Base-by-base conservation (phyloP, 2,113 vertebrate genomes). In the Datnioides undecimradiatus region DNA sequence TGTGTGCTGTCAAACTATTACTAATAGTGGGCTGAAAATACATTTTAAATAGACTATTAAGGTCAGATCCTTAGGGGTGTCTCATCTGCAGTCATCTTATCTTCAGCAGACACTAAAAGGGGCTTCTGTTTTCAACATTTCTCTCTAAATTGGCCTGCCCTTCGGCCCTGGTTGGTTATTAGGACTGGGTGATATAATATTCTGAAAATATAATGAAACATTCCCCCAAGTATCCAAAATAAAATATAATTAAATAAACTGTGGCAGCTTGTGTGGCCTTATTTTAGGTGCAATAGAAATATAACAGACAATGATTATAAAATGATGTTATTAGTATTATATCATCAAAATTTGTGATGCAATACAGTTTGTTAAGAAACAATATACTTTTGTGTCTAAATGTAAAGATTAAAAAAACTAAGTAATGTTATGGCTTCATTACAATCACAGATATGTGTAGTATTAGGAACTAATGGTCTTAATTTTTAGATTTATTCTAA, bases 21-120 rank as follows among this genome's bases (percentile, higher is more conserved):
- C 36, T 34, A 70, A 66, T 34, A 78, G 27, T 46, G 1, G 21
- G 29, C 69, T 62, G 69, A 62, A 68, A 76, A 78, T 51, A 75
- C 27, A 40, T 78, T 79, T 62, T 55, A 65, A 84, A 62, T n/a
- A n/a, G n/a, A n/a, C n/a, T 43, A 73, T 83, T 62, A 89, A 38
- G 87, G 74, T 86, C 84, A 86, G 41, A 45, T 74, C 68, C 72
- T 64, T 9, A 17, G 51, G 63, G 74, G 9, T 31, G n/a, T 60
- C 49, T 68, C 0, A 3, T 69, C 83, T 60, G 23, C 29, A 46
- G 41, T 34, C 7, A 3, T 73, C 21, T 68, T 65, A 68, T 83
- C 60, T 62, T 38, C 21, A 38, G 10, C 57, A 82, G 57, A 71
- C 57, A 27, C 21, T 17, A 6, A 76, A 27, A 40, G 33, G 33